A percentile compares a stretch with the other conserved stretches of the same genome.
Evolutionary conservation across 2,113 vertebrate species (phyloP).

Genomic region (Neolamprologus fasciatus): DNA sequence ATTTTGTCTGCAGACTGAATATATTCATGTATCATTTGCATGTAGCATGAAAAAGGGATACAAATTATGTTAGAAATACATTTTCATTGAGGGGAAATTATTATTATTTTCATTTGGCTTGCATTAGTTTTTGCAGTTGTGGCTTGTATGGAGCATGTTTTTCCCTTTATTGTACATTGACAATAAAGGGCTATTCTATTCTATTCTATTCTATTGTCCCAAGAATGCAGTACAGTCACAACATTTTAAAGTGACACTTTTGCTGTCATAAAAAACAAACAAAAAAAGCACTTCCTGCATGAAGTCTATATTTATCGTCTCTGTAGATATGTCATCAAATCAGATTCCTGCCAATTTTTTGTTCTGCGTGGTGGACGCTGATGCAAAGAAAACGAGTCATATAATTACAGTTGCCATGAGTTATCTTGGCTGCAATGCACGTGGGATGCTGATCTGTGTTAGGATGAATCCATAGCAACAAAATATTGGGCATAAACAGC

Average conservation of each 20-base stretch:
- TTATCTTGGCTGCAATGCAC: neutral
- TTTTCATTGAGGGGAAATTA: neutral
- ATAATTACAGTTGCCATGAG: neutral
- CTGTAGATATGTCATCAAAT: neutral
- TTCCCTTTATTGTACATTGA: neutral
- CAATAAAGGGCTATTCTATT: neutral
- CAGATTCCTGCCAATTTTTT: neutral
- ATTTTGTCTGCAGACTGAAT: neutral
- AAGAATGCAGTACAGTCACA: neutral
- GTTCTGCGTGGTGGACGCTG: neutral
- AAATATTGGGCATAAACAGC: constrained; percentile 9
- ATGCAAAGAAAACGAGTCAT: constrained; percentile 8
- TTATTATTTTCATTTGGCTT: neutral
- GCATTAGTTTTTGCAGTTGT: neutral
- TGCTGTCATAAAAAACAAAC: neutral
- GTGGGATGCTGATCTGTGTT: neutral
- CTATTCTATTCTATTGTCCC: neutral
- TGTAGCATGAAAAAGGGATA: neutral
- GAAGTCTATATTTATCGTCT: neutral
- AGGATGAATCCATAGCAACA: constrained; percentile 43
- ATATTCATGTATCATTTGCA: neutral
- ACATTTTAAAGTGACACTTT: neutral
- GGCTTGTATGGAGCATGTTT: neutral
- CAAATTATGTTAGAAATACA: neutral
- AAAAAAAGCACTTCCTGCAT: neutral